Evolutionary conservation across 2,113 vertebrate species (phyloP), one percentile per base, ranked within the genome.

Genomic region (Lamprotornis superbus): DNA sequence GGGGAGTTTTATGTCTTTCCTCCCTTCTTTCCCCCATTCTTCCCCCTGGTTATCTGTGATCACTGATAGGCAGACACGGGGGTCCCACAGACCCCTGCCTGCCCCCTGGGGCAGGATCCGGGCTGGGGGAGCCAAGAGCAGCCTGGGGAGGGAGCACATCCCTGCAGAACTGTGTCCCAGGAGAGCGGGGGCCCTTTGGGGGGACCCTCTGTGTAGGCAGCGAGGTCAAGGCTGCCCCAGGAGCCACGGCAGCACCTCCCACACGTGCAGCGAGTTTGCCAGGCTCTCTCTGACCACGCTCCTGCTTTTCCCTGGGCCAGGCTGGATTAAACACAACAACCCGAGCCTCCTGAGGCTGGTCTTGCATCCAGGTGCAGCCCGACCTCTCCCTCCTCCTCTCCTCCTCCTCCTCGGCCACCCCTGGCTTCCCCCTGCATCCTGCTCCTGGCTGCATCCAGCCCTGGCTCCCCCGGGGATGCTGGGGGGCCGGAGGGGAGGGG

Each of bases 291-390:
- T 78, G 74, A 84, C 78, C 60, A 1, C 3, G 6, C 70, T 90
- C 17, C 74, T 18, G 53, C 85, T 87, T 85, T 56, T 93, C 75
- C 57, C 78, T 30, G 93, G 82, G 61, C 95, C 87, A 15, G 73
- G 87, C 76, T 94, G 94, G 92, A 88, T 94, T 94, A 93, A 95
- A 80, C 55, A 81, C 59, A 93, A 85, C 87, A 89, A 64, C 63
- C 83, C 69, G 9, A 76, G 70, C 85, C 93, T 91, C 89, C 69
- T 10, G 70, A 73, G 94, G 83, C 87, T 42, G 44, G 24, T 11
- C 22, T 52, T 73, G 90, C 90, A 88, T 92, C 96, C 96, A 97
- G 96, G 96, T 97, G 96, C 94, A 96, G 94, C 59, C 49, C 90
- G 65, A 85, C 90, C 92, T 91, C 92, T 95, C 94, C 83, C 89